These are phyloP conservation scores for Enteromius trimaculatus DNA, from an alignment of 2,797 vertebrate genomes.

Conservation along the genomic window DNA sequence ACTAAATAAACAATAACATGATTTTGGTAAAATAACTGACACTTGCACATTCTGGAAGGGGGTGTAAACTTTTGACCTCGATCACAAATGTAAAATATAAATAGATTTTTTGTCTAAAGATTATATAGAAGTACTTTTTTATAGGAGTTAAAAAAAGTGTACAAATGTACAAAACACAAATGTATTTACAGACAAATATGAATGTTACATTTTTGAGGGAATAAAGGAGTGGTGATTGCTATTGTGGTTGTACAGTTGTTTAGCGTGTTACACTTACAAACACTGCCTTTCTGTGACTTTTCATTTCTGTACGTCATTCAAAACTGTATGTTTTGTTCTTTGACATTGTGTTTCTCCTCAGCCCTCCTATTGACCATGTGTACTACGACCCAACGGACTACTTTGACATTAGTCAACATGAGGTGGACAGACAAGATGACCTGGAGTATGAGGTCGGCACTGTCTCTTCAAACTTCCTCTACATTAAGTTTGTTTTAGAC, in stretches of 20 bases:
- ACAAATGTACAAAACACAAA: no score
- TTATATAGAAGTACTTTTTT: neutral
- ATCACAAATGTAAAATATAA: no score
- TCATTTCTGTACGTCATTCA: neutral
- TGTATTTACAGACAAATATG: neutral
- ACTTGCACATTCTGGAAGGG: no score
- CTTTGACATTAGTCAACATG: conserved; percentile 79
- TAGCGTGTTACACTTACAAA: neutral
- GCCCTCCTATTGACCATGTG: conserved; percentile 77
- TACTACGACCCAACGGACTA: conserved; percentile 83
- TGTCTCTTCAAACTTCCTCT: neutral
- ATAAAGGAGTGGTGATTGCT: neutral
- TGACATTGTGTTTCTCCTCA: conserved; percentile 54
- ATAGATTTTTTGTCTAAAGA: neutral
- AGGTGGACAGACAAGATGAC: conserved; percentile 81
- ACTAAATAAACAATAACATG: no score
- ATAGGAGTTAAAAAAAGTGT: no score
- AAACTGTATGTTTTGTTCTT: neutral
- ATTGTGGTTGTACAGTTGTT: neutral
- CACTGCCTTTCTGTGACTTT: neutral
- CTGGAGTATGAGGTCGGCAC: conserved; percentile 80
- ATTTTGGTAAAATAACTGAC: no score
- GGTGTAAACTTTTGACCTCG: no score
- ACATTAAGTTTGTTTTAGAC: neutral
- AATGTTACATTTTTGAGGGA: neutral